Evolutionary conservation across 2,797 vertebrate species (phyloP).

Genomic region (Natrix natrix): DNA sequence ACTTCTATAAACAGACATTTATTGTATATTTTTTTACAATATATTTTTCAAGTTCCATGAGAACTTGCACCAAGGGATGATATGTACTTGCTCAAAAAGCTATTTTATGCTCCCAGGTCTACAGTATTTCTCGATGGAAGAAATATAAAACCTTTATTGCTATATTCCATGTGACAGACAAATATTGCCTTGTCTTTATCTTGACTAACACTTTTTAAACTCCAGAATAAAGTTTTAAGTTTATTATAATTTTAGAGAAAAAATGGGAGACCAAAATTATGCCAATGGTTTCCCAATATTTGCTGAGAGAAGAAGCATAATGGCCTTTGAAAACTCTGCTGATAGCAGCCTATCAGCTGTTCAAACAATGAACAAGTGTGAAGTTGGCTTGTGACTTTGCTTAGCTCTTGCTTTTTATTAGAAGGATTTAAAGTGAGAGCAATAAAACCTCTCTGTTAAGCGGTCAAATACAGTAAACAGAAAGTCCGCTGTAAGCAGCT

Average conservation of each 20-base stretch:
- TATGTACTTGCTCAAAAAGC: neutral
- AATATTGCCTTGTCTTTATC: neutral
- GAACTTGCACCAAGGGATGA: neutral
- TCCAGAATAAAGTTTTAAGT: neutral
- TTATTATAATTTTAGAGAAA: conserved; percentile 4
- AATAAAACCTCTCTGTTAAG: conserved; percentile 24
- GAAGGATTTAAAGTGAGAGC: conserved; percentile 6
- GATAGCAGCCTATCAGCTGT: conserved; percentile 11
- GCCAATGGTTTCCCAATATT: neutral
- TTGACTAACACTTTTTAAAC: neutral
- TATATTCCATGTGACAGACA: neutral
- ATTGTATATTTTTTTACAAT: neutral
- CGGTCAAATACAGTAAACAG: neutral
- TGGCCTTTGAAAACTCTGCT: neutral
- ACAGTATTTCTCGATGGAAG: neutral
- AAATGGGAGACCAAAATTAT: conserved; percentile 3
- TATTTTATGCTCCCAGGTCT: neutral
- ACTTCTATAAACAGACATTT: neutral
- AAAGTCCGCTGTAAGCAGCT: neutral
- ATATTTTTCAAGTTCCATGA: neutral
- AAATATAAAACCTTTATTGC: neutral
- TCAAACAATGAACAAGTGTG: conserved; percentile 18
- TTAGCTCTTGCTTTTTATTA: conserved; percentile 26
- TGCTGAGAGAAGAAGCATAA: conserved; percentile 13
- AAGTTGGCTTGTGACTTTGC: neutral